A percentile compares a stretch with the other conserved stretches of the same genome.
phyloP scores from a whole-genome alignment of 2,113 vertebrate species.

The Cynocephalus volans region DNA sequence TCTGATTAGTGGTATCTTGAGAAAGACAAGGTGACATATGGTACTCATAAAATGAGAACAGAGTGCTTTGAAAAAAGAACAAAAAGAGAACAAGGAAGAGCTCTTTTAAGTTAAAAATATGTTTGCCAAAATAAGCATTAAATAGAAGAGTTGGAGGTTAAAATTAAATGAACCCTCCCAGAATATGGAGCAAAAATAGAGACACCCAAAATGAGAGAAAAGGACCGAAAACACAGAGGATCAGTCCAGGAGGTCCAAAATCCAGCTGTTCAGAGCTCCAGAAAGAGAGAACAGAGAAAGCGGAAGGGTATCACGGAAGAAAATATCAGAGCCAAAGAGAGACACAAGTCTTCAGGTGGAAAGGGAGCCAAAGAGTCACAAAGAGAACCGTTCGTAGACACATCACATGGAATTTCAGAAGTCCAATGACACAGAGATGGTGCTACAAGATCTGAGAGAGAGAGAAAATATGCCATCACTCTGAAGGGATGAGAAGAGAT shows the following conservation, averaged over 20 bases:
- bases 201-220: neutral
- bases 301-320: neutral
- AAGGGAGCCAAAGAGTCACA: neutral
- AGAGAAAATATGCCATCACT: neutral
- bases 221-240: neutral
- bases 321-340: neutral
- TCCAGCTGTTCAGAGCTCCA: neutral
- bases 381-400: neutral
- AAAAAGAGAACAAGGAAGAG: neutral
- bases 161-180: neutral
- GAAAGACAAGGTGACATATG: neutral
- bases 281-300: neutral
- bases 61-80: neutral
- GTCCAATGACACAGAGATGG: neutral
- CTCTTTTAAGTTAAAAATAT: constrained; percentile 44
- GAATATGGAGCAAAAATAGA: neutral
- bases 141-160: neutral
- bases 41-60: neutral
- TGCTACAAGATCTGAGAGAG: neutral
- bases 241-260: neutral
- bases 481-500: neutral
- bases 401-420: neutral
- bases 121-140: neutral
- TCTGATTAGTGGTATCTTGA: neutral
- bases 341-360: constrained; percentile 1